Conservation (phyloP, 2,888 invertebrate genomes). For the Ophonus ardosiacus region DNA sequence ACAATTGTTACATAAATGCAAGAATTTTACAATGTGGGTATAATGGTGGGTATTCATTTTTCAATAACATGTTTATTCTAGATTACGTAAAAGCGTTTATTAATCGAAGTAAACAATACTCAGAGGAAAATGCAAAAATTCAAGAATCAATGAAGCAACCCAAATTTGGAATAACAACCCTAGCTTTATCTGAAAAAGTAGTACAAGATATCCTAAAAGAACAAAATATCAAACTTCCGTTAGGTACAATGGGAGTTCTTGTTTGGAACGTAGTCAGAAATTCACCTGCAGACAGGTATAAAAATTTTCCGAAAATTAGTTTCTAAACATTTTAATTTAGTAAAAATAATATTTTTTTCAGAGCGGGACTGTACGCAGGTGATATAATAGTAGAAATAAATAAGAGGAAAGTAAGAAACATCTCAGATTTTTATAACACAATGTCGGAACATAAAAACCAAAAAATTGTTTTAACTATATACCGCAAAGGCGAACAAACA, state of each 20-base stretch:
- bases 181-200: slow-evolving; percentile 85
- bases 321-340: not conserved
- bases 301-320: not conserved
- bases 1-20: no score
- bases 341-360: slow-evolving; percentile 74
- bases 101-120: slow-evolving; percentile 74
- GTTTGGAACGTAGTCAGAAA: slow-evolving; percentile 86
- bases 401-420: slow-evolving; percentile 80
- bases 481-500: slow-evolving; percentile 27
- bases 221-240: slow-evolving; percentile 80
- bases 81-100: slow-evolving; percentile 89
- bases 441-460: not conserved
- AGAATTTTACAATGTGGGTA: no score
- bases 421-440: slow-evolving; percentile 30
- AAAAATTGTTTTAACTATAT: slow-evolving; percentile 11
- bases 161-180: slow-evolving; percentile 92
- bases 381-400: slow-evolving; percentile 90
- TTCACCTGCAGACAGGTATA: slow-evolving; percentile 43
- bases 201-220: slow-evolving; percentile 83
- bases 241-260: slow-evolving; percentile 86
- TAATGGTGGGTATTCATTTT: no score
- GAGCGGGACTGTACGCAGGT: slow-evolving; percentile 87
- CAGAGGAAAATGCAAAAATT: slow-evolving; percentile 68
- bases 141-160: slow-evolving; percentile 72
- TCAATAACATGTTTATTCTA: slow-evolving; percentile 10